These are phyloP conservation scores for Drosophila falleni DNA, from an alignment of 2,888 invertebrate species.

Conservation along the genomic window DNA sequence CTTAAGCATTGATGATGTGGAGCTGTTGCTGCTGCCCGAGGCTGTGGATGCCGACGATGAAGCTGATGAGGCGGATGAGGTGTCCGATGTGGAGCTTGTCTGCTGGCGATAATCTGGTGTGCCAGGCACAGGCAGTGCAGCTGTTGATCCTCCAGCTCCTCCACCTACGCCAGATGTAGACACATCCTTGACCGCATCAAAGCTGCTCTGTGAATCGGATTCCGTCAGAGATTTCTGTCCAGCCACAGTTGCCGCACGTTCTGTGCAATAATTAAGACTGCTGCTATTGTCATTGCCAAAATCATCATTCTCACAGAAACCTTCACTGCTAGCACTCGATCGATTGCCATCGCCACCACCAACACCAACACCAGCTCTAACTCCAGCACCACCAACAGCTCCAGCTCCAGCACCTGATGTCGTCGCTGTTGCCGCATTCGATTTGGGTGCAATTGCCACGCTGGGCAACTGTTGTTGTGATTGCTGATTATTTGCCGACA, in stretches of 20 bases:
- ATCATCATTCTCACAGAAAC: conserved; percentile 97
- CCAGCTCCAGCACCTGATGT: conserved; percentile 5
- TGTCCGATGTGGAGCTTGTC: conserved; percentile 76
- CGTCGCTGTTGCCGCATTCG: conserved; percentile 14
- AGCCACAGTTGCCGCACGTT: conserved; percentile 32
- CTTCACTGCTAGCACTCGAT: conserved; percentile 97
- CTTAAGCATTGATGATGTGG: conserved; percentile 81
- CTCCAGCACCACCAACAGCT: conserved; percentile 52
- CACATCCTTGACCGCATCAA: conserved; percentile 73
- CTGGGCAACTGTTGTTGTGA: conserved; percentile 14
- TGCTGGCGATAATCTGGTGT: conserved; percentile 69
- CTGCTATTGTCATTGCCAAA: conserved; percentile 91
- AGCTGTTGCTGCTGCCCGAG: conserved; percentile 81
- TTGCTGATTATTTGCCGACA: conserved; percentile 22
- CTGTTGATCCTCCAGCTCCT: conserved; percentile 2
- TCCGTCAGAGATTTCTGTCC: conserved; percentile 75
- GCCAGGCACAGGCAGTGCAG: conserved; percentile 24
- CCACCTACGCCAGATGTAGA: not conserved
- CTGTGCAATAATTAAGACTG: conserved; percentile 85
- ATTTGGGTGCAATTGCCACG: conserved; percentile 23
- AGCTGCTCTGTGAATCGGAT: conserved; percentile 83
- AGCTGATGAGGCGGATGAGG: conserved; percentile 80
- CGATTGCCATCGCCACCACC: conserved; percentile 90
- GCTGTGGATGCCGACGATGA: conserved; percentile 80
- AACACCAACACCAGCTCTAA: not conserved